Conservation (phyloP, 2,797 vertebrate species). For the Synaphobranchus kaupii region DNA sequence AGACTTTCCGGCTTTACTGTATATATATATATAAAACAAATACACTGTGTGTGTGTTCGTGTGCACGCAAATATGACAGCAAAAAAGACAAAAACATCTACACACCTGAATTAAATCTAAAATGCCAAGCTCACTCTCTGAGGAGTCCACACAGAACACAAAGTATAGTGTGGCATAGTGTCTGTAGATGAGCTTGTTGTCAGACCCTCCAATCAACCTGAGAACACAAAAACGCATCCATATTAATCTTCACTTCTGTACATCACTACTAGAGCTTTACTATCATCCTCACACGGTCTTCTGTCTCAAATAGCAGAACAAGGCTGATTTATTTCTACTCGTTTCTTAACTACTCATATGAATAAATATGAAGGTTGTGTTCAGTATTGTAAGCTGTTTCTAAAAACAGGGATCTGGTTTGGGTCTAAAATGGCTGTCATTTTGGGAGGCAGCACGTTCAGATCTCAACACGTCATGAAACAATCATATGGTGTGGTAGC, state of each 20-base stretch:
- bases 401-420: no score
- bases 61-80: neutral
- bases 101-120: slow-evolving; percentile 98
- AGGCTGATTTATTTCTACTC: no score
- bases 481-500: no score
- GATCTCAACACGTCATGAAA: no score
- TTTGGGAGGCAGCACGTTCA: no score
- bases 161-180: slow-evolving; percentile 98
- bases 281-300: neutral
- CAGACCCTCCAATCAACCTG: slow-evolving; percentile 93
- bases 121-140: slow-evolving; percentile 97
- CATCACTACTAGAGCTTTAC: neutral
- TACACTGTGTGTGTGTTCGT: neutral
- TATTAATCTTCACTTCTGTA: neutral
- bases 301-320: no score
- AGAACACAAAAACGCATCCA: slow-evolving; percentile 24
- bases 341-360: no score
- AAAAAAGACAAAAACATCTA: neutral
- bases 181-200: slow-evolving; percentile 98
- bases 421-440: no score
- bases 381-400: no score
- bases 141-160: slow-evolving; percentile 98
- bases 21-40: no score
- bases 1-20: no score
- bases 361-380: no score